Base-by-base conservation (phyloP, 2,113 vertebrate genomes). In the Sceloporus undulatus region DNA sequence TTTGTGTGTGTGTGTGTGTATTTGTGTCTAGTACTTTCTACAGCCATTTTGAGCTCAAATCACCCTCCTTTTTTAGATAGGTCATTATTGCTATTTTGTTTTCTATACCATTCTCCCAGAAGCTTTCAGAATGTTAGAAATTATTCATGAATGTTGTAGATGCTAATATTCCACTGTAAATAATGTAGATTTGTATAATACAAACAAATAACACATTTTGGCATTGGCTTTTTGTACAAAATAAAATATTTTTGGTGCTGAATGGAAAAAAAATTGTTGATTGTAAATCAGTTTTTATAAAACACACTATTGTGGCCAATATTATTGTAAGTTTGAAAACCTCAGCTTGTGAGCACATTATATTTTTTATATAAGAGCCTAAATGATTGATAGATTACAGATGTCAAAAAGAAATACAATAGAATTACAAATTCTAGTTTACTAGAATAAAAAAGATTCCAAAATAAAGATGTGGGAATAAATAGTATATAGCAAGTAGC, bases 241-340 rank as follows among this genome's bases (percentile, higher is more conserved):
- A 71, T 71, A 70, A 23, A 70, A 25, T 68, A 74, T 80, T 62
- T 79, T 34, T 80, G 54, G 29, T 59, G 6, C 29, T 16, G 14
- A 80, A 79, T 16, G 56, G 56, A 34, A 40, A 6, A 79, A 56
- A 56, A 25, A 14, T 80, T 9, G 5, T 81, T 81, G 29, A 62
- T 38, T 62, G 79, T 65, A 81, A 9, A 25, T 40, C 34, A n/a
- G 9, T 18, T 81, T 62, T 65, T 62, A 40, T 11, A 38, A 11
- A 81, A 65, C 79, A 81, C 23, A 34, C 34, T 59, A 62, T 82
- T 90, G 11, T 75, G 76, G 13, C 2, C 79, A 84, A 68, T 48
- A 68, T 10, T 2, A 79, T 40, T 29, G 23, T 66, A 23, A 73
- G 85, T 23, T 88, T 71, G 48, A 77, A 29, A 4, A 2, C 38